Evolutionary conservation across 2,113 vertebrate genomes (phyloP).

Genomic region (Suncus etruscus): DNA sequence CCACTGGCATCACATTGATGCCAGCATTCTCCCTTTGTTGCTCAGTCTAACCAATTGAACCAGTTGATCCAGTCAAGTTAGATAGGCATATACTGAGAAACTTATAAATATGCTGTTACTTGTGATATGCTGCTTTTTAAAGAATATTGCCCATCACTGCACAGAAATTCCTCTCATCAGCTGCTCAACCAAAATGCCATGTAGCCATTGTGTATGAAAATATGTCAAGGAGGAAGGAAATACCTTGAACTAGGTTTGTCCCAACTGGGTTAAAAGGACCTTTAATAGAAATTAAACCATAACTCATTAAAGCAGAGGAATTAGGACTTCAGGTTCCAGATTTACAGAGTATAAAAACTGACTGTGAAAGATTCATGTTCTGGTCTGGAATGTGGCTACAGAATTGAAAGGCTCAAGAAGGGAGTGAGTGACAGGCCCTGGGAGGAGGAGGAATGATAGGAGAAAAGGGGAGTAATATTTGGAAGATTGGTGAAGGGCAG

Average conservation of each 20-base stretch:
- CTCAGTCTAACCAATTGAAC: not conserved
- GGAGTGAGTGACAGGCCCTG: not conserved
- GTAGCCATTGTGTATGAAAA: not conserved
- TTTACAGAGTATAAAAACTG: not conserved
- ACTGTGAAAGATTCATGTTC: not conserved
- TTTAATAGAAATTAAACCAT: not conserved
- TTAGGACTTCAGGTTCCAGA: not conserved
- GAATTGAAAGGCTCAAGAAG: not conserved
- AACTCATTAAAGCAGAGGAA: not conserved
- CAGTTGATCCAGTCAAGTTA: not conserved
- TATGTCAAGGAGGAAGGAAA: not conserved
- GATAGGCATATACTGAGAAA: not conserved
- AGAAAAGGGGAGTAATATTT: not conserved
- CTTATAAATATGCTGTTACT: not conserved
- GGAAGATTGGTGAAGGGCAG: not conserved
- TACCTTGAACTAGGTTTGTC: not conserved
- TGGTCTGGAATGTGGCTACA: not conserved
- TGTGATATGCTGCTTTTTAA: slow-evolving; percentile 26
- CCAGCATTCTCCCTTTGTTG: slow-evolving; percentile 37
- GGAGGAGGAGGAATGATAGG: not conserved
- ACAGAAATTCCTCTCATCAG: not conserved
- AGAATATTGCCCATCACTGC: not conserved
- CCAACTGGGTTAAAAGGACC: not conserved
- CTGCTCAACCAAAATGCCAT: not conserved
- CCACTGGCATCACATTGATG: slow-evolving; percentile 42